Base-by-base conservation (phyloP, 2,888 invertebrate species). In the Cheilosia grossa region DNA sequence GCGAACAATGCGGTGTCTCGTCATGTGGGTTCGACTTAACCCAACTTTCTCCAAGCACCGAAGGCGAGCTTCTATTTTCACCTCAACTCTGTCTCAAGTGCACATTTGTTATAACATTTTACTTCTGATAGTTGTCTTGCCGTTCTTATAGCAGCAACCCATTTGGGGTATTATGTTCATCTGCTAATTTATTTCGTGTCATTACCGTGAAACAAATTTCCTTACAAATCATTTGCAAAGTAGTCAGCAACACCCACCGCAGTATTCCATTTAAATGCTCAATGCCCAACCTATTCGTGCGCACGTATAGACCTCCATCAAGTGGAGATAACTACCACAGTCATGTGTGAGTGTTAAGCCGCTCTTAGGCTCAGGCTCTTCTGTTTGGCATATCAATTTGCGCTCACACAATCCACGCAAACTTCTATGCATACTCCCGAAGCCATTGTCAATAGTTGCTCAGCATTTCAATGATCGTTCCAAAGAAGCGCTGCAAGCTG, bases 181-280 rank as follows among this genome's bases (percentile, higher is more conserved):
- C 72, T 49, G 37, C 44, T 64, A 75, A 63, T 44, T 75, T 63
- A 75, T 70, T 69, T 58, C 69, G 64, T 70, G 27, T 58, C 69
- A 77, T 82, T 58, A 69, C 27, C 24, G 27, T 54, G 59, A 82
- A 79, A 64, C 64, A 77, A 77, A 82, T 82, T 82, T 64, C 27
- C 70, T 19, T 27, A 77, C 70, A 77, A 82, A 82, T 37, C 13
- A 37, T 13, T 44, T n/a, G 77, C 74, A 66, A 74, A 54, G 74
- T 74, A 69, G 69, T 75, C 75, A 70, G 49, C 63, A 17, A 51
- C 81, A 75, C 69, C 69, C 81, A 79, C 63, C 42, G 47, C 37
- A 37, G 13, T 37, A 37, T 37, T 37, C 13, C 13, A 37, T 37
- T 37, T 10, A 37, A 37, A 37, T 37, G 37, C 37, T 49, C 51